Evolutionary conservation across 2,888 invertebrate species (phyloP).

Genomic region (Timandra comae): DNA sequence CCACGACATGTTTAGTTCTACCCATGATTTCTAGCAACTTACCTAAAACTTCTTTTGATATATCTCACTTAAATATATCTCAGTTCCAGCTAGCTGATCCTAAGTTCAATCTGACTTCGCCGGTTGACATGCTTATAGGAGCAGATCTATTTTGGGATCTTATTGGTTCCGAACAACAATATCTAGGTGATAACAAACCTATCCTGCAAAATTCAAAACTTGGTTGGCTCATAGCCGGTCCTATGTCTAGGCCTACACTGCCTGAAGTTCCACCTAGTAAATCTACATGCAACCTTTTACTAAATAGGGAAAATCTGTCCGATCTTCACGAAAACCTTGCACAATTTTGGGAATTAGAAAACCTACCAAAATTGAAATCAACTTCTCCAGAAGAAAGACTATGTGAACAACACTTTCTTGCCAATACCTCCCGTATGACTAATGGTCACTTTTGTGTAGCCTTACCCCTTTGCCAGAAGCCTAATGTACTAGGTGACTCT

Average conservation of each 20-base stretch:
- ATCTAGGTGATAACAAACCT: slow-evolving; percentile 7
- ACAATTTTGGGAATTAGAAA: background rate
- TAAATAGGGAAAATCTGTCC: no score
- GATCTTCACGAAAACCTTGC: background rate
- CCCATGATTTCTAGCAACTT: background rate
- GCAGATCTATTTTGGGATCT: slow-evolving; percentile 11
- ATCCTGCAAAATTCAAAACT: slow-evolving; percentile 11
- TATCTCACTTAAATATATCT: background rate
- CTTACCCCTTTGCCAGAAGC: background rate
- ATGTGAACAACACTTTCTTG: no score
- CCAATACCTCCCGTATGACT: no score
- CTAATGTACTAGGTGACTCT: slow-evolving; percentile 2
- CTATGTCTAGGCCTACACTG: no score
- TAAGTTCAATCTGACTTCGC: background rate
- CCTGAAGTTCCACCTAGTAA: no score
- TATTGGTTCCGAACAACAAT: slow-evolving; percentile 8
- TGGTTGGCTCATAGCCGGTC: slow-evolving; percentile 15
- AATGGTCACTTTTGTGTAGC: background rate
- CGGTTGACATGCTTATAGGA: slow-evolving; percentile 1
- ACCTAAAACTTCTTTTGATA: background rate
- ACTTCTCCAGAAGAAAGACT: no score
- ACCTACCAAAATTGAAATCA: background rate
- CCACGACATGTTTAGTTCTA: slow-evolving; percentile 15
- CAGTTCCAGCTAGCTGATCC: slow-evolving; percentile 1
- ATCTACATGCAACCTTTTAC: no score